phyloP scores from a whole-genome alignment of 2,888 invertebrate genomes.

The Acrocera orbiculus region DNA sequence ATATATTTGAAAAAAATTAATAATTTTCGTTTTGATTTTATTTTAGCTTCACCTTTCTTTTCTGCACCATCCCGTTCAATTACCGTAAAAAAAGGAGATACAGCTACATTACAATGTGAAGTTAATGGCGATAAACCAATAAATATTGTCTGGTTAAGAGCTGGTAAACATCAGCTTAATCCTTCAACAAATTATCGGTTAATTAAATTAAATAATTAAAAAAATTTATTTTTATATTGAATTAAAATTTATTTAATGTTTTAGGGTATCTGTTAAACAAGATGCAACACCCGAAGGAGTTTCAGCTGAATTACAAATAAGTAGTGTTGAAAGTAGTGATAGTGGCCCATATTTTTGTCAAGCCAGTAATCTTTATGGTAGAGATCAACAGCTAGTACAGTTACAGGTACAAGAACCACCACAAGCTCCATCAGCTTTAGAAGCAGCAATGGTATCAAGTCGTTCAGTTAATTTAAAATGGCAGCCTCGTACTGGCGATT shows the following conservation, averaged over 20 bases:
- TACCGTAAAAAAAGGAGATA: conserved; percentile 54
- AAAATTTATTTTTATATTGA: background rate
- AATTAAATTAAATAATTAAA: conserved; percentile 12
- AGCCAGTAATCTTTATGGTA: conserved; percentile 55
- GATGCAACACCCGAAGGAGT: conserved; percentile 52
- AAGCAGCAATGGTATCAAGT: conserved; percentile 51
- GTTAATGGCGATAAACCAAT: conserved; percentile 66
- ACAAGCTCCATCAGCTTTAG: conserved; percentile 46
- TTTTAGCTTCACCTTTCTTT: conserved; percentile 54
- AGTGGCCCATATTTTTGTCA: conserved; percentile 63
- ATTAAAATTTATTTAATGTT: conserved; percentile 8
- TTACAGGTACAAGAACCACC: conserved; percentile 61
- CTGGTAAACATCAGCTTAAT: conserved; percentile 49
- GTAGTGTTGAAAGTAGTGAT: conserved; percentile 48
- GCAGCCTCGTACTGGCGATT: conserved; percentile 49
- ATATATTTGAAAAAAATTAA: too few relatives aligned
- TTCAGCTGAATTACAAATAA: conserved; percentile 50
- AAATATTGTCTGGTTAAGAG: conserved; percentile 55
- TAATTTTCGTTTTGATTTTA: too few relatives aligned
- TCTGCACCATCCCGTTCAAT: conserved; percentile 49
- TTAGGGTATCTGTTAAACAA: conserved; percentile 41
- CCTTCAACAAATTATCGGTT: conserved; percentile 54
- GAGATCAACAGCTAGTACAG: conserved; percentile 53
- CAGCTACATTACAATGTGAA: conserved; percentile 53
- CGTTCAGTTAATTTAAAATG: conserved; percentile 58